Conservation (phyloP, 2,113 vertebrate species). For the Emydocephalus ijimae region DNA sequence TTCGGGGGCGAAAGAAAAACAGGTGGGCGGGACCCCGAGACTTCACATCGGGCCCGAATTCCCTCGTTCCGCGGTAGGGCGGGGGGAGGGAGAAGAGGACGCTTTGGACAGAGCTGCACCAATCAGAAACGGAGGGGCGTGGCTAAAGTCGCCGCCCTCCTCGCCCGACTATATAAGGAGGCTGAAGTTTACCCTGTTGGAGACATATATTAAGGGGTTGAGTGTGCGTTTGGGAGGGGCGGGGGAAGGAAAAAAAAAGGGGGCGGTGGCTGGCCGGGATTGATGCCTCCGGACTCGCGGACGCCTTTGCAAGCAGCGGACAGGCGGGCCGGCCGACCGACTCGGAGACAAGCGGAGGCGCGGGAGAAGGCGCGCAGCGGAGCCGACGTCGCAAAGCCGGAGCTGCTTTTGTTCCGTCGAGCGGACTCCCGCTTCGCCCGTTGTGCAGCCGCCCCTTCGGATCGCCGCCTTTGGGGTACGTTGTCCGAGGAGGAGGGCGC, state of each 20-base stretch:
- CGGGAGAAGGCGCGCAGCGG: not conserved
- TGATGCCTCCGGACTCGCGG: not conserved
- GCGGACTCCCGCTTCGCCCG: not conserved
- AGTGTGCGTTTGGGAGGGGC: accelerated
- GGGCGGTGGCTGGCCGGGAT: not conserved
- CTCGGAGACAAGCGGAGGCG: not conserved
- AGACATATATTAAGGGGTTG: not conserved
- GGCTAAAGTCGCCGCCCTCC: not conserved
- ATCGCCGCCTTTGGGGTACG: not conserved
- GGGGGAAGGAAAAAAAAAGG: accelerated
- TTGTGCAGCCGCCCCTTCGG: not conserved
- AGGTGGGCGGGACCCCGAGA: not conserved
- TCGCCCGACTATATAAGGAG: not conserved
- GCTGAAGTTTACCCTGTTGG: slow-evolving; percentile 4
- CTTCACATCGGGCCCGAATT: slow-evolving; percentile 4
- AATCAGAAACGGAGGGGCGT: not conserved
- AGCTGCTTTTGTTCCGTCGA: not conserved
- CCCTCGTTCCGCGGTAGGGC: not conserved
- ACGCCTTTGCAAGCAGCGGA: not conserved
- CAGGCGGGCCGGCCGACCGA: too few species aligned
- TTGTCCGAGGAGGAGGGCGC: not conserved
- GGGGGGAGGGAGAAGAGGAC: not conserved
- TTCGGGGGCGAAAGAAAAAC: not conserved
- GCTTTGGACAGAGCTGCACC: not conserved
- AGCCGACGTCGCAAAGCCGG: not conserved